Conservation (phyloP, 92 coral and sea anemone genomes). For the Desmophyllum pertusum region DNA sequence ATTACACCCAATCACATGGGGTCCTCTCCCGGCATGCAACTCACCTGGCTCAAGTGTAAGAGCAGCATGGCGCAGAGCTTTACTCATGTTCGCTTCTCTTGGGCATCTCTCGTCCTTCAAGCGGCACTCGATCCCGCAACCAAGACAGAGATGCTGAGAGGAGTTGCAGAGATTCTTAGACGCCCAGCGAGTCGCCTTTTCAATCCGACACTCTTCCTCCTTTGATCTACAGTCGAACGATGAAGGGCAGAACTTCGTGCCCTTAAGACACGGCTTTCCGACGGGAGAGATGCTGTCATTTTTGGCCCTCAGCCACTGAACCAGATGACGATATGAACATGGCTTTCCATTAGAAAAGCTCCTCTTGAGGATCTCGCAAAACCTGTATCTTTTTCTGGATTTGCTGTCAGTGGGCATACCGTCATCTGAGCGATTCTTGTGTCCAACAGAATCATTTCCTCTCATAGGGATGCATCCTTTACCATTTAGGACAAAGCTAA, state of each 20-base stretch:
- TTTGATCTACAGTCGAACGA: constrained; percentile 4
- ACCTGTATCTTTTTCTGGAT: constrained; percentile 9
- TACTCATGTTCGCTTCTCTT: constrained; percentile 6
- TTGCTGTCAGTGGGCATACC: neutral
- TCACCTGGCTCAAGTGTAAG: constrained; percentile 16
- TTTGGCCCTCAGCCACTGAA: constrained; percentile 17
- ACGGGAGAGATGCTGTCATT: neutral
- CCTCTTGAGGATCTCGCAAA: constrained; percentile 9
- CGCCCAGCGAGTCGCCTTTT: constrained; percentile 11
- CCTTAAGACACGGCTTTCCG: constrained; percentile 10
- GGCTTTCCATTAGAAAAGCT: neutral
- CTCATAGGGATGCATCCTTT: constrained; percentile 41
- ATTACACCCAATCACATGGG: no score
- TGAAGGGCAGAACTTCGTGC: constrained; percentile 3
- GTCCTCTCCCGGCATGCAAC: no score
- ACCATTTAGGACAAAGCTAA: constrained; percentile 10
- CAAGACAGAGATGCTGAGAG: constrained; percentile 24
- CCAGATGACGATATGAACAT: constrained; percentile 8
- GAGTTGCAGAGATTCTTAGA: constrained; percentile 21
- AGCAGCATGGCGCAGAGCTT: constrained; percentile 25
- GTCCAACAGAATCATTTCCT: neutral
- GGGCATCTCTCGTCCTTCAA: constrained; percentile 14
- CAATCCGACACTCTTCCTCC: neutral
- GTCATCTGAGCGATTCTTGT: constrained; percentile 11
- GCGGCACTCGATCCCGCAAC: constrained; percentile 13